Evolutionary conservation across 2,888 invertebrate species (phyloP), one percentile per base, ranked within the genome.

Genomic region (Dastarcus helophoroides): DNA sequence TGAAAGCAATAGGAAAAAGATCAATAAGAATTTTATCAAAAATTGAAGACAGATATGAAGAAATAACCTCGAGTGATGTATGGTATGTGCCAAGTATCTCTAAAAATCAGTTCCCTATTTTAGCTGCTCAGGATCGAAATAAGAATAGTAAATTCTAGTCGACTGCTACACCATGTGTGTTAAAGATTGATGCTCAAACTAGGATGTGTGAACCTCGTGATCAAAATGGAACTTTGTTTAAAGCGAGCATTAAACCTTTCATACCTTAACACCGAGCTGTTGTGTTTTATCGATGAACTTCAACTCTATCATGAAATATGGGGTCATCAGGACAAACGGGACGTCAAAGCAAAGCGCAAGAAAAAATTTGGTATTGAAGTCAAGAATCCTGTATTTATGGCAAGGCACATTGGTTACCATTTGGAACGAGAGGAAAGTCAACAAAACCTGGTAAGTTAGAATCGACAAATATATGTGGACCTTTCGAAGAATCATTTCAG

Each of bases 281-380:
- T 19, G 27, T 26, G 12, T n/a, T n/a, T n/a, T n/a, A n/a, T n/a
- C n/a, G n/a, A n/a, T n/a, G n/a, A n/a, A 26, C 30, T 48, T 15
- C 46, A 51, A 30, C 30, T 49, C 2, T 51, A 49, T 31, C 46
- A 48, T 35, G 47, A 48, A 36, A 44, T 50, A 32, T 51, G 50
- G 43, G 51, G 51, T n/a, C 54, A 53, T 31, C 50, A 51, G 31
- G 46, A 51, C 32, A 54, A 51, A 32, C 40, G 39, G 2, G 42
- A 54, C 32, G 44, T 55, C 9, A 48, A 39, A 40, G 35, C 35
- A 7, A 39, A 41, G 38, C 37, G 54, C 4, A 29, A 50, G 28
- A 38, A 16, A 35, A 39, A 53, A 13, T 33, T 47, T 8, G 37
- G 40, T 9, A 50, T 51, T 14, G 37, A 35, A 6, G 47, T 50